Evolutionary conservation across 2,113 vertebrate genomes (phyloP), one percentile per base, ranked within the genome.

Genomic region (Platysternon megacephalum): DNA sequence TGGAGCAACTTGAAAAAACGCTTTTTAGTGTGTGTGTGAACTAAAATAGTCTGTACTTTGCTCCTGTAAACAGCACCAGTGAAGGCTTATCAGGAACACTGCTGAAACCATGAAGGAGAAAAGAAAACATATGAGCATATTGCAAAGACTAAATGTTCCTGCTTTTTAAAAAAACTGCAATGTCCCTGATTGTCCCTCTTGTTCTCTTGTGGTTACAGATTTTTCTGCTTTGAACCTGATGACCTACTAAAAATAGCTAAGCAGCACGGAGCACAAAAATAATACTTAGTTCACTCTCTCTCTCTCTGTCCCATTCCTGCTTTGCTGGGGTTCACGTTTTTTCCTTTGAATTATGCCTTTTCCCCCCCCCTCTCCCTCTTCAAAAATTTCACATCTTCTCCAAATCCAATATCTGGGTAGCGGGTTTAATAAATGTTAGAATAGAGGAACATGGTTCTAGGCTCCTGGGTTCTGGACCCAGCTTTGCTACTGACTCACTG

Each of bases 21-120:
- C 29, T 5, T 1, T 1, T 8, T 56, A 7, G 19, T 53, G 52
- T 53, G 52, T 53, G 29, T 0, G 51, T 0, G 5, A 48, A 1
- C 12, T 58, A 0, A 0, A 0, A 42, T 52, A 21, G 2, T 4
- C 10, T 5, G 94, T 94, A 96, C 96, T 97, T 97, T 97, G 97
- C 89, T 52, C 92, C n/a, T 5, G 93, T 16, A 94, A 95, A 95
- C 94, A 92, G 74, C 68, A 42, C 81, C 5, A 56, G 81, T 0
- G 1, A 29, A 68, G 90, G 39, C 83, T 28, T 78, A 79, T 3
- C 79, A 4, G 81, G 14, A 5, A 84, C 0, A 0, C 48, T 32
- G 87, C 46, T 88, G 46, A 51, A 78, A 48, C 14, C n/a, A 46
- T 2, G 1, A 29, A 42, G 35, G 76, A 52, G 11, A 53, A 56